Percentiles rank a stretch among this genome's conserved stretches.
Evolutionary conservation across 2,797 vertebrate genomes (phyloP).

Genomic region (Eulemur coronatus): DNA sequence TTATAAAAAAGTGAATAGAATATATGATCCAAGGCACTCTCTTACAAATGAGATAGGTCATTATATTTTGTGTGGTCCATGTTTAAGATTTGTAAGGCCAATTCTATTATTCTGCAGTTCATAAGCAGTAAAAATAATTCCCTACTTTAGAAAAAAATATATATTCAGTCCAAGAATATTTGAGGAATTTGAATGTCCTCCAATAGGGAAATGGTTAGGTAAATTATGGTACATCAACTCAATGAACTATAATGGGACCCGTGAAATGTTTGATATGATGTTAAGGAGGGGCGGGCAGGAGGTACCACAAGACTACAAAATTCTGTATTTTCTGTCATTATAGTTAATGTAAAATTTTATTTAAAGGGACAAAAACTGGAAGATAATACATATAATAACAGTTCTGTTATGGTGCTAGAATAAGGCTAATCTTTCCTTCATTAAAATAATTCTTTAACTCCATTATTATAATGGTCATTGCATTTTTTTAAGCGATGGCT

Average conservation of each 20-base stretch:
- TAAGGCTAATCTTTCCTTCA: background rate
- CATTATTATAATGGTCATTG: background rate
- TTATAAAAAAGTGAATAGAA: background rate
- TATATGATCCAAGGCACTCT: background rate
- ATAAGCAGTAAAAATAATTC: constrained; percentile 21
- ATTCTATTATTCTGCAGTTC: background rate
- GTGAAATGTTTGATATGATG: background rate
- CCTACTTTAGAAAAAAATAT: background rate
- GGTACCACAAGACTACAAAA: background rate
- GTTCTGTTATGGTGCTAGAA: background rate
- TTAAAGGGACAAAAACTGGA: background rate
- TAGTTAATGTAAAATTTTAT: background rate
- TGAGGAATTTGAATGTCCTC: background rate
- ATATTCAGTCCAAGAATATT: background rate
- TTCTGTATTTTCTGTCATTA: background rate
- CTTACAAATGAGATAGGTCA: constrained; percentile 9
- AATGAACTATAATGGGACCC: background rate
- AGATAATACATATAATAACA: background rate
- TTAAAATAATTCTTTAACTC: background rate
- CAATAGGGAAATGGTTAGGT: background rate
- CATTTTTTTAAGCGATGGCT: background rate
- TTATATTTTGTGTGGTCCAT: background rate
- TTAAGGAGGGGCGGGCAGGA: no score
- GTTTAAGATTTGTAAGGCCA: background rate
- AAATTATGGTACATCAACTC: background rate